A percentile compares a stretch with the other conserved stretches of the same genome.
Conservation (phyloP, 1,140 invertebrate species). For the Grapholita molesta region DNA sequence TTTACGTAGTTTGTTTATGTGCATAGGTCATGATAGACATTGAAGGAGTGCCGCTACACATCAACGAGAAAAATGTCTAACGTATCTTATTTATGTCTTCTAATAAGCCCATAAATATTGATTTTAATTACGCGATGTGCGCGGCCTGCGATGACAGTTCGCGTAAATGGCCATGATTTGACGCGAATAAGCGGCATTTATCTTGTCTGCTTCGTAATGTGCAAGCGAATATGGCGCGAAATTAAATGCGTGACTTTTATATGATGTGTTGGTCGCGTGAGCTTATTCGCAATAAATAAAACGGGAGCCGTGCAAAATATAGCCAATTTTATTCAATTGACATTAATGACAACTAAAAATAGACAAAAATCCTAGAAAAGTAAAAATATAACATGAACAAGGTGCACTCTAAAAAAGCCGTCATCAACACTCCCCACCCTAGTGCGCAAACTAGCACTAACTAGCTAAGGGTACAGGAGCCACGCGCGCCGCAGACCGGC, state of each 20-base stretch:
- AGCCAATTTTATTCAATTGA: too few species aligned
- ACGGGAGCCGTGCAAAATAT: too few species aligned
- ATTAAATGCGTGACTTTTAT: neutral
- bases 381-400: too few species aligned
- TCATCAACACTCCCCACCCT: too few species aligned
- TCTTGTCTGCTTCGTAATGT: slow-evolving; percentile 25
- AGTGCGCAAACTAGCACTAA: too few species aligned
- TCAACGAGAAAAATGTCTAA: slow-evolving; percentile 38
- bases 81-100: slow-evolving; percentile 34
- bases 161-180: slow-evolving; percentile 43
- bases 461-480: too few species aligned
- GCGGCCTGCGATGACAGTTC: slow-evolving; percentile 34
- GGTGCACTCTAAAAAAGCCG: too few species aligned
- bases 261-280: too few species aligned
- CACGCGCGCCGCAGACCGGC: too few species aligned
- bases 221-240: slow-evolving; percentile 26
- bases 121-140: slow-evolving; percentile 53
- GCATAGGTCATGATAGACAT: slow-evolving; percentile 7
- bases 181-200: slow-evolving; percentile 33
- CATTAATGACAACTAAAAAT: too few species aligned
- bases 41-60: slow-evolving; percentile 37
- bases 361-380: too few species aligned
- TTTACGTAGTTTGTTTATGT: neutral
- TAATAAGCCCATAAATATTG: slow-evolving; percentile 60
- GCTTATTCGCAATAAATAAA: too few species aligned